A percentile compares a stretch with the other conserved stretches of the same genome.
phyloP scores from a whole-genome alignment of 1,140 invertebrate genomes.

The Aphis craccivora region DNA sequence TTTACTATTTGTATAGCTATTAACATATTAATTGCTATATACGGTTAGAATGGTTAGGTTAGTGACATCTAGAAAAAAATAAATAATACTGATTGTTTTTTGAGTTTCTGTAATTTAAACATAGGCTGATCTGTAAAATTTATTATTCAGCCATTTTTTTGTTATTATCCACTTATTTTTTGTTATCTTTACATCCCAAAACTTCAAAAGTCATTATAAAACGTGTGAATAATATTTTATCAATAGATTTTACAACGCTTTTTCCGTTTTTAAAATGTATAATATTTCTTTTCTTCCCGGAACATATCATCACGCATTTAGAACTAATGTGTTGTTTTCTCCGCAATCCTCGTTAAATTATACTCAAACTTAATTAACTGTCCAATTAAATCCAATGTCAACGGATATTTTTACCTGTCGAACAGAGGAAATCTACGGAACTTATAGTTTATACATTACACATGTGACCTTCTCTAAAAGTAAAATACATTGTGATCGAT shows the following conservation, averaged over 20 bases:
- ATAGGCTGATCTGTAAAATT: not conserved
- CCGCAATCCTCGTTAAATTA: not conserved
- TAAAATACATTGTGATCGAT: not conserved
- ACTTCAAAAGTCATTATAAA: not conserved
- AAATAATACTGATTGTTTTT: not conserved
- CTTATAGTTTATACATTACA: not conserved
- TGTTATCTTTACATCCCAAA: not conserved
- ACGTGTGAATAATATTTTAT: not conserved
- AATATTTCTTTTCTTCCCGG: not conserved
- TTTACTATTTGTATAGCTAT: not conserved
- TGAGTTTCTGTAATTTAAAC: not conserved
- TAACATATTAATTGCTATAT: not conserved
- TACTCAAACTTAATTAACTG: slow-evolving; percentile 1
- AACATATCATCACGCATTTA: not conserved
- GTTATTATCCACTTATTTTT: not conserved
- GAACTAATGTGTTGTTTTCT: not conserved
- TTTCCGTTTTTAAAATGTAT: not conserved
- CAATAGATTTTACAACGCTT: not conserved
- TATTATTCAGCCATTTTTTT: not conserved
- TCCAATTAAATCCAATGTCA: slow-evolving; percentile 44
- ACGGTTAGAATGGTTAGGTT: not conserved
- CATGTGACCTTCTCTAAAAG: not conserved
- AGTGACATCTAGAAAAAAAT: not conserved
- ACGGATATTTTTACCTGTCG: not conserved
- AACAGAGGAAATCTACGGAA: not conserved